phyloP scores from a whole-genome alignment of 1,140 invertebrate genomes.

The Macrobrachium rosenbergii region DNA sequence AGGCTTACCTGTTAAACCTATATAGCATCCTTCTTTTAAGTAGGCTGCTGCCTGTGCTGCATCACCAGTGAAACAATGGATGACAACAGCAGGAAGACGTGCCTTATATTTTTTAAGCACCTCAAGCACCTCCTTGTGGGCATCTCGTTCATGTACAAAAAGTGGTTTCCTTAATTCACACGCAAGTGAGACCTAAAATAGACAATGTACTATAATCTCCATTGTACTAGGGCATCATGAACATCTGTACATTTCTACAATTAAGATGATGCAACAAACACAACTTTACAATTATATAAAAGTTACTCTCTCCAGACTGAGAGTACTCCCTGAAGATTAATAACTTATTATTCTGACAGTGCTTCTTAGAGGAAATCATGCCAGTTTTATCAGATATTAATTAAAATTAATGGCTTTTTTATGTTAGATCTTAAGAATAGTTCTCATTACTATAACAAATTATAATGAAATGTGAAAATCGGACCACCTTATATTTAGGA shows the following conservation, averaged over 20 bases:
- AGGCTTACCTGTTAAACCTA: slow-evolving; percentile 73
- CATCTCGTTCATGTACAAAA: slow-evolving; percentile 91
- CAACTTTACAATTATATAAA: no score
- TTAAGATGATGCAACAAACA: no score
- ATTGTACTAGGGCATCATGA: neutral
- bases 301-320: no score
- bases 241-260: neutral
- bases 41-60: slow-evolving; percentile 86
- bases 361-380: no score
- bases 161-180: slow-evolving; percentile 90
- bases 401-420: no score
- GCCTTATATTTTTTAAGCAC: slow-evolving; percentile 73
- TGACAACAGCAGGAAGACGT: slow-evolving; percentile 83
- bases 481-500: no score
- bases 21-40: slow-evolving; percentile 88
- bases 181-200: slow-evolving; percentile 82
- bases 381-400: no score
- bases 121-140: slow-evolving; percentile 83
- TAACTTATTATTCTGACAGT: no score
- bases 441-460: no score
- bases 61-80: slow-evolving; percentile 95
- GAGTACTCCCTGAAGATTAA: no score
- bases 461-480: no score
- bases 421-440: no score
- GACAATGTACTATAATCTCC: neutral